Evolutionary conservation across 2,888 invertebrate genomes (phyloP).

Genomic region (Tricholauxania praeusta): DNA sequence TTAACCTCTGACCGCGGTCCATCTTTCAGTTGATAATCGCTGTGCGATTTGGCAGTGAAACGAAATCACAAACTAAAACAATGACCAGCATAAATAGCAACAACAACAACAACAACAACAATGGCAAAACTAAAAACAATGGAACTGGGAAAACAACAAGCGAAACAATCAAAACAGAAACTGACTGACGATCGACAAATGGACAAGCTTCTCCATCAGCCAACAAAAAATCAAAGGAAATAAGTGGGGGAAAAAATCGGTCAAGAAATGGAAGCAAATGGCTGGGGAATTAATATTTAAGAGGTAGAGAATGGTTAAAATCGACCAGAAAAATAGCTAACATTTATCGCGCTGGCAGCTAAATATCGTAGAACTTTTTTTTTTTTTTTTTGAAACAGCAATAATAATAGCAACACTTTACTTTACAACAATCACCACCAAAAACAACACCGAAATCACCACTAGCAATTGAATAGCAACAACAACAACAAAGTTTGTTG

Average conservation of each 20-base stretch:
- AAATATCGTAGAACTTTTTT: too few species aligned
- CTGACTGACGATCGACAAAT: conserved; percentile 31
- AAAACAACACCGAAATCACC: too few species aligned
- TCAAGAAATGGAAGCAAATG: background rate
- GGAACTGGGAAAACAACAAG: conserved; percentile 7
- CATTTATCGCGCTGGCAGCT: too few species aligned
- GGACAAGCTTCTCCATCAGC: conserved; percentile 32
- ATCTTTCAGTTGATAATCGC: conserved; percentile 12
- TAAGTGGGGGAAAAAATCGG: background rate
- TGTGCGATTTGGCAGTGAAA: conserved; percentile 8
- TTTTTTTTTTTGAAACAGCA: too few species aligned
- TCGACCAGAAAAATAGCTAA: too few species aligned
- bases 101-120: background rate
- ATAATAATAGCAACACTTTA: too few species aligned
- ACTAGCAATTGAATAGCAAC: too few species aligned
- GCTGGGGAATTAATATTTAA: background rate
- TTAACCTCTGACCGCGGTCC: conserved; percentile 33
- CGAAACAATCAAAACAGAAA: background rate
- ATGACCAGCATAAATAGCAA: conserved; percentile 5
- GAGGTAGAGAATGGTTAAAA: too few species aligned
- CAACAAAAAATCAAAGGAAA: background rate
- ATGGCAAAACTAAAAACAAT: background rate
- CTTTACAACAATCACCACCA: too few species aligned
- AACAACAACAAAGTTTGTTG: too few species aligned
- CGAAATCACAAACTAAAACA: background rate